Evolutionary conservation across 2,888 invertebrate genomes (phyloP).

Genomic region (Melangyna quadrimaculata): DNA sequence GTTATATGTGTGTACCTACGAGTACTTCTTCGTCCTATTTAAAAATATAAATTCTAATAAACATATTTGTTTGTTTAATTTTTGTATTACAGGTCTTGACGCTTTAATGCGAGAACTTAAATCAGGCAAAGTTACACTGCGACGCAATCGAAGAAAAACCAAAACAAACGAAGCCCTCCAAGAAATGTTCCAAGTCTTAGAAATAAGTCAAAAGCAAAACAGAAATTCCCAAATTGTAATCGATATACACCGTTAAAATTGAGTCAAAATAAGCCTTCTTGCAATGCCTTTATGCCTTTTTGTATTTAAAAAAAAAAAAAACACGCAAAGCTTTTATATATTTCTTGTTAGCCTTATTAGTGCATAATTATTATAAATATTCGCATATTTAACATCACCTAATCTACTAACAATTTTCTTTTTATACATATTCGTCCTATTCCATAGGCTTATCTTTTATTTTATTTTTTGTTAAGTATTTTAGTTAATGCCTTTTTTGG

Average conservation of each 20-base stretch:
- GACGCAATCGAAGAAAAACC: constrained; percentile 79
- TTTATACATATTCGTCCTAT: too few relatives aligned
- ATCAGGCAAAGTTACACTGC: constrained; percentile 79
- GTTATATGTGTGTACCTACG: background rate
- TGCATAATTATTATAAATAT: background rate
- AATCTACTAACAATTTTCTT: background rate
- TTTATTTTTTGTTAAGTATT: background rate
- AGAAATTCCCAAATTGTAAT: constrained; percentile 79
- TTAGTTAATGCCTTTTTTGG: background rate
- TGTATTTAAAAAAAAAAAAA: background rate
- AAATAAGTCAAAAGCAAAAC: constrained; percentile 80
- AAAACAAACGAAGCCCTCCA: constrained; percentile 79
- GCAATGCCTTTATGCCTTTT: constrained; percentile 41
- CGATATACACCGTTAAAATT: constrained; percentile 74
- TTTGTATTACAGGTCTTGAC: constrained; percentile 79
- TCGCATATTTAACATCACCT: background rate
- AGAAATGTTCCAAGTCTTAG: constrained; percentile 81
- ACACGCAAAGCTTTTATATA: constrained; percentile 27
- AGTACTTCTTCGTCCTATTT: background rate
- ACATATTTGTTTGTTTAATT: background rate
- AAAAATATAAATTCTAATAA: background rate
- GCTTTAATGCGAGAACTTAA: constrained; percentile 80
- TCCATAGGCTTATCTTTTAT: background rate
- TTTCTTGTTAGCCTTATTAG: background rate
- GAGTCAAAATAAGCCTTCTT: constrained; percentile 25